Evolutionary conservation across 2,113 vertebrate genomes (phyloP), one percentile per base, ranked within the genome.

Genomic region (Erythrocebus patas): DNA sequence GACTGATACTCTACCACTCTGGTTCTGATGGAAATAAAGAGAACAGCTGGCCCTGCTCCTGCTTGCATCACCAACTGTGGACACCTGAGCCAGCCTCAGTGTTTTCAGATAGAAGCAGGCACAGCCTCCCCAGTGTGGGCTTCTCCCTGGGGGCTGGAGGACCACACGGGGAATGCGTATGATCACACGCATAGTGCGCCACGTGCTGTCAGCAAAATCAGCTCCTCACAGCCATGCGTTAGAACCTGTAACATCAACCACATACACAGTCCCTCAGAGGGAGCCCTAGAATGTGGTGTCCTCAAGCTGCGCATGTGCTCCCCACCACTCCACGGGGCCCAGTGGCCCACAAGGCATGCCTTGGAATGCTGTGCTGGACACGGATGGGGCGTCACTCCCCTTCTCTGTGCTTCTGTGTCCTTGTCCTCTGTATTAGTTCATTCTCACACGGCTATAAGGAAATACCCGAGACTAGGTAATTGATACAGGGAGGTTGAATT

Each of bases 121-220:
- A 43, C 52, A 35, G 25, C 30, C 8, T 11, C 4, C 4, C 57
- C 48, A 12, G 30, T 38, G 25, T 13, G 27, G 78, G 13, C 30
- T 35, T 52, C 50, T 35, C 66, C 32, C 14, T 10, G 12, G 8
- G 6, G 23, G 4, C 55, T 43, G 9, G 8, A 30, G 72, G n/a
- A 1, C 55, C 6, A 10, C 9, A 2, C 0, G 3, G 1, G 2
- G 52, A 23, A n/a, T 1, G 0, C 1, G 0, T 8, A 1, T 0
- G 5, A 9, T 3, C 4, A 0, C 48, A 13, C 0, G 0, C 8
- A 8, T n/a, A 40, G 13, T 3, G 38, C 22, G 8, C 64, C 23
- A 3, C 3, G 4, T 18, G 52, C 50, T 5, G 1, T 25, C 12
- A 64, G 25, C 16, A 12, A n/a, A 68, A 6, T 18, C 45, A 35